These are phyloP conservation scores for Temnothorax curvispinosus DNA, from an alignment of 1,140 invertebrate species.

Conservation along the genomic window DNA sequence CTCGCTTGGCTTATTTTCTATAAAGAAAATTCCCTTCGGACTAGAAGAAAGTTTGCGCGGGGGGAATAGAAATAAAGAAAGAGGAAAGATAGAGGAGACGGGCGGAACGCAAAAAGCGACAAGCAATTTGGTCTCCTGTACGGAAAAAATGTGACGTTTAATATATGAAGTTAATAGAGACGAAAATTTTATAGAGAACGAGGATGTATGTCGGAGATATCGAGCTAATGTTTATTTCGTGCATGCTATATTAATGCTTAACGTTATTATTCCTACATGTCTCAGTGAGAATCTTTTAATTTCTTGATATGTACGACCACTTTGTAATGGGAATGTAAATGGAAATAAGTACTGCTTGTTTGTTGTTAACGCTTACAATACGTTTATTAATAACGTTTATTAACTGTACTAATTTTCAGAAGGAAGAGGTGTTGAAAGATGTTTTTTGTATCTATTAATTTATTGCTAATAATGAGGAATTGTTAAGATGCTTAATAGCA, in stretches of 20 bases:
- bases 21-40: conserved; percentile 40
- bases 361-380: background rate
- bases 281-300: background rate
- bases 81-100: background rate
- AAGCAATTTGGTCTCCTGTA: background rate
- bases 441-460: background rate
- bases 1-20: conserved; percentile 58
- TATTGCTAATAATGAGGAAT: background rate
- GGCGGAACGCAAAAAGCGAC: background rate
- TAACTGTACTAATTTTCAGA: background rate
- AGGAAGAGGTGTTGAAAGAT: background rate
- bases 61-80: conserved; percentile 18
- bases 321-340: background rate
- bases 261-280: background rate
- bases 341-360: background rate
- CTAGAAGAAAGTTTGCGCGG: conserved; percentile 15
- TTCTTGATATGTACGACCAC: background rate
- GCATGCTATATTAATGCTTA: background rate
- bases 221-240: background rate
- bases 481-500: background rate
- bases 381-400: too few relatives aligned
- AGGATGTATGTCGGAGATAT: background rate
- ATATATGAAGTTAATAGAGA: background rate
- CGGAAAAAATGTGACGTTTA: background rate
- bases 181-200: background rate